Base-by-base conservation (phyloP, 2,113 vertebrate species). In the Thunnus maccoyii region DNA sequence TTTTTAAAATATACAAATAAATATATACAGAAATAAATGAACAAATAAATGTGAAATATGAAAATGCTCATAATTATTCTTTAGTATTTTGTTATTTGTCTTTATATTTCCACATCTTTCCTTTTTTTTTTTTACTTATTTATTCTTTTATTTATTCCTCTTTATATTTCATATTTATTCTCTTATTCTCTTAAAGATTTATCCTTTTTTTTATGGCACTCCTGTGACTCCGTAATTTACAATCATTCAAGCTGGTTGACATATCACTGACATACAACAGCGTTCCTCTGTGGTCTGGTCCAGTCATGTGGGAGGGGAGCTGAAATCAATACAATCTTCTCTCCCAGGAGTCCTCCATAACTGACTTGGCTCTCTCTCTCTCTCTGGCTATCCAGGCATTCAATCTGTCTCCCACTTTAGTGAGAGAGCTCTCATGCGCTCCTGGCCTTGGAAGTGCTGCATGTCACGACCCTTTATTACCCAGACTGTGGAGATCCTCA, bases 391-490 rank as follows among this genome's bases (percentile, higher is more conserved):
- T 78, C 63, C 44, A 52, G 25, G 32, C 67, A 46, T 76, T 67
- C 77, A 85, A 78, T 84, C 85, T 44, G 3, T 74, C 60, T 76
- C 50, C 67, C 82, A 67, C 79, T 86, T 82, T 60, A 63, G 60
- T 46, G 54, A 67, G 77, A 83, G 72, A 80, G 73, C 68, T 77
- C 77, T 89, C 10, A 8, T 46, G 72, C 25, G 57, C 71, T 58
- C 27, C 63, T 20, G 51, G 72, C 63, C 74, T 84, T 64, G 56
- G 80, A 84, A 67, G 80, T 65, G 77, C 66, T 56, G 77, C 77
- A 63, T 82, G 86, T 88, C 89, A 80, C 5, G 36, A 83, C 71
- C 58, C 68, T 80, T 74, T 79, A 90, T 84, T 89, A 82, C 54
- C 47, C 1, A 2, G 69, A 16, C 32, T 1, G 41, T 25, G 16